Conservation (phyloP, 2,113 vertebrate genomes). For the Atlantisia rogersi region DNA sequence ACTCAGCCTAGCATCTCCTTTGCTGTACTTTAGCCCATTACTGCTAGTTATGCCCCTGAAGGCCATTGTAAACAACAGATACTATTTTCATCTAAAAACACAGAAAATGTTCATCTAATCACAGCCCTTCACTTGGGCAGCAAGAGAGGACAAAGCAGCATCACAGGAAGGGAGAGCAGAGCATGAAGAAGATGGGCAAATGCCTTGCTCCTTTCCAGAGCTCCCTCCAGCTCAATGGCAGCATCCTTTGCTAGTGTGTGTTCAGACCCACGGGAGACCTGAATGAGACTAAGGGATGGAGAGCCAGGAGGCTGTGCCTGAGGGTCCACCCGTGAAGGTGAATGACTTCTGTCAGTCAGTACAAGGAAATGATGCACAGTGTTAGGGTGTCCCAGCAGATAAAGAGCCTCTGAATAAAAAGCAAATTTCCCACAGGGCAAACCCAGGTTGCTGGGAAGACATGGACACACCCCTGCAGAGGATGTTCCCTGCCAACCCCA, state of each 20-base stretch:
- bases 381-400: background rate
- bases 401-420: background rate
- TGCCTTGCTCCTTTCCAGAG: background rate
- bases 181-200: background rate
- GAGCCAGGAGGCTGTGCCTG: background rate
- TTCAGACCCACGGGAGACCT: fast-evolving
- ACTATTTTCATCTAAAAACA: background rate
- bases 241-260: background rate
- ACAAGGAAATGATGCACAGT: background rate
- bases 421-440: background rate
- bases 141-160: background rate
- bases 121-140: background rate
- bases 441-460: background rate
- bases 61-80: background rate
- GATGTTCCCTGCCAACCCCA: background rate
- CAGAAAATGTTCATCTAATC: background rate
- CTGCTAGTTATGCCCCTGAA: background rate
- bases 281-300: background rate
- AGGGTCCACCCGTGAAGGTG: background rate
- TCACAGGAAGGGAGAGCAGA: background rate
- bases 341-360: background rate
- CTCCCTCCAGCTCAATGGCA: background rate
- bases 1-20: background rate
- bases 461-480: fast-evolving
- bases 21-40: conserved; percentile 2